Evolutionary conservation across 2,888 invertebrate genomes (phyloP), one percentile per base, ranked within the genome.

Genomic region (Drosophila dives): DNA sequence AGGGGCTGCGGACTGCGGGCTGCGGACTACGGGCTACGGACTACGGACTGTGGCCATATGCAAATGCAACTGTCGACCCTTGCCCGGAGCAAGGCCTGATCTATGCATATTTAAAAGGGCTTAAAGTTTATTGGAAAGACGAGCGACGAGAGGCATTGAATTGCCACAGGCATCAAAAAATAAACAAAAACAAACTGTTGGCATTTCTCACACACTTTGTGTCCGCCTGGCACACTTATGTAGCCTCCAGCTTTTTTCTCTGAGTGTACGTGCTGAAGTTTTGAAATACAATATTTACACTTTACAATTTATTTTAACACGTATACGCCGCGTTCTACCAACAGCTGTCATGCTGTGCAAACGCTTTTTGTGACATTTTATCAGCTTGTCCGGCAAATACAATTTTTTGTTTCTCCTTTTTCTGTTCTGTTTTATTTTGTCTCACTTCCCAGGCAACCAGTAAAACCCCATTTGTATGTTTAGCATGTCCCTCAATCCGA

Each of bases 261-360:
- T 15, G 26, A 33, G 38, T 62, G 60, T 67, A 64, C 68, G 55
- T 72, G 48, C 58, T 55, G 61, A 49, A 64, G 73, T 66, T 64
- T 64, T 66, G 65, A 75, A 83, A 81, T 76, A 75, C 78, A 86
- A 83, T 88, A 86, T 86, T 86, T 88, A 80, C 86, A 77, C 80
- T 83, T 69, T 73, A 73, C 77, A 83, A 83, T 88, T 86, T 85
- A 75, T 85, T 85, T 85, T 65, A 84, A 79, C 85, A 83, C 79
- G 87, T 80, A 82, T 70, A 73, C 66, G 66, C 67, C 68, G 54
- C 61, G 54, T 49, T 64, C 63, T 72, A 61, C 79, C 33, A 51
- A 23, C 86, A 81, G 82, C 78, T 85, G 87, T 77, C 85, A 74
- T 64, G 85, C 81, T 85, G 83, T 80, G 80, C 73, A 69, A 72